These are phyloP conservation scores for Acanthosepion lycidas DNA, from an alignment of 2,888 invertebrate species.

Conservation along the genomic window DNA sequence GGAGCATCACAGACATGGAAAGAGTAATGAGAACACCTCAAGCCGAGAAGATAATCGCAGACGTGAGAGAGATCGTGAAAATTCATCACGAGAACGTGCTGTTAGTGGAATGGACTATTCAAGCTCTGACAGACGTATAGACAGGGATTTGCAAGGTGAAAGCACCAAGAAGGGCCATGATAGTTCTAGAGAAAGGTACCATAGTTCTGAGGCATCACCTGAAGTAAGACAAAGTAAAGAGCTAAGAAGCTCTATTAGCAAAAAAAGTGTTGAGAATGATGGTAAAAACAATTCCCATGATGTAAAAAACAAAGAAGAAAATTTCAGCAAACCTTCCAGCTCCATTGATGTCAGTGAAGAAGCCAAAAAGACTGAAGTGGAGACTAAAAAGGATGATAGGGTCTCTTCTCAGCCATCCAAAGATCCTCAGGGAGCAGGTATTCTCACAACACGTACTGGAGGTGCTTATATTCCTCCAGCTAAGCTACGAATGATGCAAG, in stretches of 20 bases:
- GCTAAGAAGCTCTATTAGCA: not conserved
- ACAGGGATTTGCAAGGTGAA: too few species aligned
- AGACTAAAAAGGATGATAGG: conserved; percentile 37
- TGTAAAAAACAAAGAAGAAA: not conserved
- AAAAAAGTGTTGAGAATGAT: conserved; percentile 35
- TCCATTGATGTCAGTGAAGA: conserved; percentile 39
- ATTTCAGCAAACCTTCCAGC: conserved; percentile 48
- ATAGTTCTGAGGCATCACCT: not conserved
- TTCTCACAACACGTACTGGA: conserved; percentile 64
- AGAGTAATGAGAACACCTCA: not conserved
- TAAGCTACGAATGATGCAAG: conserved; percentile 94
- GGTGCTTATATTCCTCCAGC: conserved; percentile 98
- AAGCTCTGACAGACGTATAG: too few species aligned
- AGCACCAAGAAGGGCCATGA: not conserved
- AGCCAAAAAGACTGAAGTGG: not conserved
- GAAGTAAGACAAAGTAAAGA: not conserved
- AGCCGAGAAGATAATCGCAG: conserved; percentile 16
- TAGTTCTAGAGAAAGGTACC: not conserved
- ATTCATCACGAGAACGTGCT: not conserved
- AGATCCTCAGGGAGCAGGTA: conserved; percentile 48
- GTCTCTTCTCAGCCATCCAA: conserved; percentile 46
- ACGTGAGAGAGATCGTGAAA: too few species aligned
- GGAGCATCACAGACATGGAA: not conserved
- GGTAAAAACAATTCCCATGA: not conserved
- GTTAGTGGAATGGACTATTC: too few species aligned